A percentile compares a stretch with the other conserved stretches of the same genome.
These are phyloP conservation scores for Arctopsyche grandis DNA, from an alignment of 1,140 invertebrate genomes.

Conservation along the genomic window DNA sequence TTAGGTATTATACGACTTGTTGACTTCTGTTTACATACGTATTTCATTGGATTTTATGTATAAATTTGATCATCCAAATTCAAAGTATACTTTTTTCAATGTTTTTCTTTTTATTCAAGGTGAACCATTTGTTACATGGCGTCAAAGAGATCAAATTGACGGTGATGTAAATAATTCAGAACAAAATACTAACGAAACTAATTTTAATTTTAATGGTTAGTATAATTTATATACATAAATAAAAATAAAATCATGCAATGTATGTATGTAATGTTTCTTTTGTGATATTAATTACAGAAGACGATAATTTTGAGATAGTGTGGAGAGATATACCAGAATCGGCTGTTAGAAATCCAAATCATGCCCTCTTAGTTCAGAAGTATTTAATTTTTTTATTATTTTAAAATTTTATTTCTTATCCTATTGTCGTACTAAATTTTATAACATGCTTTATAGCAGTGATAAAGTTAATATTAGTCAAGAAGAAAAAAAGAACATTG, in stretches of 20 bases:
- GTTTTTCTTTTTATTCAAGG: slow-evolving; percentile 36
- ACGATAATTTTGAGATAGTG: slow-evolving; percentile 47
- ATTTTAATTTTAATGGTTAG: neutral
- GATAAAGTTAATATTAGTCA: neutral
- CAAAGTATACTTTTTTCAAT: slow-evolving; percentile 10
- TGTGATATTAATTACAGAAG: neutral
- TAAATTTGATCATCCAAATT: neutral
- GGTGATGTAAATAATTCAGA: neutral
- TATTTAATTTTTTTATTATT: slow-evolving; percentile 34
- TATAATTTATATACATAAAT: neutral
- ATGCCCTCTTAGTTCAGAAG: slow-evolving; percentile 37
- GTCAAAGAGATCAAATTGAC: slow-evolving; percentile 48
- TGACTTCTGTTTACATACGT: neutral
- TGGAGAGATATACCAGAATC: slow-evolving; percentile 52
- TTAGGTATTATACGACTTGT: slow-evolving; percentile 48
- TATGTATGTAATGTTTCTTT: neutral
- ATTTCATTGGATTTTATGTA: too few relatives aligned
- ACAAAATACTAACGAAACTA: neutral
- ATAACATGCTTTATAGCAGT: neutral
- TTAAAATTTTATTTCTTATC: neutral
- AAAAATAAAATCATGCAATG: neutral
- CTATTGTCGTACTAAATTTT: neutral
- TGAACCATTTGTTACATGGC: slow-evolving; percentile 54
- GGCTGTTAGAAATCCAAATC: slow-evolving; percentile 40
- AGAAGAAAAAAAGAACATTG: slow-evolving; percentile 42